Evolutionary conservation across 2,113 vertebrate genomes (phyloP).

Genomic region (Ranitomeya variabilis): DNA sequence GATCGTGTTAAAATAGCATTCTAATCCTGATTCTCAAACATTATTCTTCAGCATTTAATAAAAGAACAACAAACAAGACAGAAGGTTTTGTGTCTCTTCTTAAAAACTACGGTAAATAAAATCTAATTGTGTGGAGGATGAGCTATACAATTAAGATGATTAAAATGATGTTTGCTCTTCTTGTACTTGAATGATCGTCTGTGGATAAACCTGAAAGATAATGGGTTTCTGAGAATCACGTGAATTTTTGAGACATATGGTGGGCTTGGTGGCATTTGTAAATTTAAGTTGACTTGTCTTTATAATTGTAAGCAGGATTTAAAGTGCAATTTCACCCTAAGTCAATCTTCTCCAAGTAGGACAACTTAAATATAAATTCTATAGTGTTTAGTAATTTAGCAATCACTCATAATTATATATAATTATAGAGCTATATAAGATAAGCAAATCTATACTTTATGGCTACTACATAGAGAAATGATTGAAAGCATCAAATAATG

Average conservation of each 20-base stretch:
- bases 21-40: constrained; percentile 25
- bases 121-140: no score
- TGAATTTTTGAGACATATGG: constrained; percentile 3
- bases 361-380: no score
- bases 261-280: not conserved
- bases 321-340: not conserved
- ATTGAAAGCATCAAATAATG: no score
- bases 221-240: not conserved
- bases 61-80: constrained; percentile 27
- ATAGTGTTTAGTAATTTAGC: no score
- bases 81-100: not conserved
- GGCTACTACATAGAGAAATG: no score
- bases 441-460: no score
- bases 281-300: not conserved
- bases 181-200: not conserved
- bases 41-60: constrained; percentile 16
- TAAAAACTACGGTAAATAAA: not conserved
- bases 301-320: not conserved
- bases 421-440: no score
- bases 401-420: no score
- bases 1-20: constrained; percentile 49
- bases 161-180: not conserved
- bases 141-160: not conserved
- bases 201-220: not conserved
- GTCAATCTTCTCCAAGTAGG: not conserved